Base-by-base conservation (phyloP, 1,140 invertebrate genomes). In the Colletes gigas region DNA sequence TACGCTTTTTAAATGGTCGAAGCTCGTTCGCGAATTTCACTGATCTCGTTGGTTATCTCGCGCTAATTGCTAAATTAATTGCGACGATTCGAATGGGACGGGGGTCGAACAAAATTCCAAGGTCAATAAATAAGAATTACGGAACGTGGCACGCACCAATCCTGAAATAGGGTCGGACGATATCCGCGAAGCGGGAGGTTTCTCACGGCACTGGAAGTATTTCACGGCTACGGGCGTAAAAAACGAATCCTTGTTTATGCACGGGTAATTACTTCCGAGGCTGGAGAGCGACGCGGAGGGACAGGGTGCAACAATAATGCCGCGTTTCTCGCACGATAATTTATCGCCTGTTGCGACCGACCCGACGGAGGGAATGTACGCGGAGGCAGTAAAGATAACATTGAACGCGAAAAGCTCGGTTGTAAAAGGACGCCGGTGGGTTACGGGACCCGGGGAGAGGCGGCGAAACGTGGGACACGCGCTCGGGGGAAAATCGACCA, bases 261-360 rank as follows among this genome's bases (percentile, higher is more conserved):
- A 52, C 19, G 39, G 15, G 10, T 65, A 69, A 77, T 69, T 81
- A 81, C 54, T 68, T 44, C 15, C 52, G 15, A 41, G 30, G 62
- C 9, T 21, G 17, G 55, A 21, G 17, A 39, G n/a, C 6, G 12
- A 3, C 17, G 14, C 60, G 15, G 19, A 19, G 9, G n/a, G 50
- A 67, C 47, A 68, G 60, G 12, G 30, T 54, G 68, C 72, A 72
- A 71, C 57, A 55, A 59, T 65, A 73, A 65, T 79, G 41, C 50
- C 50, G n/a, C 47, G 76, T 72, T 30, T 47, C 55, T 68, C 63
- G 62, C 6, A 50, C 54, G 78, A 80, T 80, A 80, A 80, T 80
- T 80, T 80, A 80, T 80, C 70, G 63, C 44, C 19, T 3, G 44
- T 15, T 14, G 52, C 8, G 63, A 47, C 50, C 65, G 14, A 4